Percentiles rank a stretch among this genome's conserved stretches.
phyloP scores from a whole-genome alignment of 2,113 vertebrate genomes.

The Cyprinodon brontotheroides region DNA sequence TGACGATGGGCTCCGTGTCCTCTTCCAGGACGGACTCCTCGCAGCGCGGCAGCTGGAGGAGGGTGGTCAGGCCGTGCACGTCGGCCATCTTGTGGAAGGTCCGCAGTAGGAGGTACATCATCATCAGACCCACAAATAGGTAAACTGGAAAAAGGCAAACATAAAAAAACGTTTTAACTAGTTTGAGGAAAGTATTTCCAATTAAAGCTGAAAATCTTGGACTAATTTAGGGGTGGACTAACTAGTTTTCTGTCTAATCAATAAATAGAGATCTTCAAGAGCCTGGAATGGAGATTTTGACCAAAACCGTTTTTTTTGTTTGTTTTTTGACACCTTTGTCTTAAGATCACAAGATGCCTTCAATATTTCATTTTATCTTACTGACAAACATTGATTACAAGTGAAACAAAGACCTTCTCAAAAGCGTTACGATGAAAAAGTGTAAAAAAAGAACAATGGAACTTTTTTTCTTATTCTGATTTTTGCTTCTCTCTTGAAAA shows the following conservation, averaged over 20 bases:
- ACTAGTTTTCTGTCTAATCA: no score
- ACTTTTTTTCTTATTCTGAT: not conserved
- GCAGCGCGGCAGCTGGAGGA: conserved; percentile 81
- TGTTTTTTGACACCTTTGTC: no score
- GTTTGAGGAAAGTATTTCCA: not conserved
- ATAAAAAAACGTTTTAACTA: not conserved
- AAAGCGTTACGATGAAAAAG: not conserved
- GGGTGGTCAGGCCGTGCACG: conserved; percentile 83
- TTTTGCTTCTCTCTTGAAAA: not conserved
- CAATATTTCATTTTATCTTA: no score
- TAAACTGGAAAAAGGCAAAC: conserved; percentile 70
- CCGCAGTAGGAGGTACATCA: conserved; percentile 87
- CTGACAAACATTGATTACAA: no score
- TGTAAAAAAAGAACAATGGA: not conserved
- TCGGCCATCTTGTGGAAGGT: conserved; percentile 85
- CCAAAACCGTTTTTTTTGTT: no score
- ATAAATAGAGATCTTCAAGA: no score
- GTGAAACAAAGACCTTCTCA: not conserved
- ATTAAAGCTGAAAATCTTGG: no score
- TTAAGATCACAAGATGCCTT: no score
- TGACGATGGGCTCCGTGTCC: conserved; percentile 72
- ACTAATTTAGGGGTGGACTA: no score
- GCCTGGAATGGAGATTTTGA: no score
- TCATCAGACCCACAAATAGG: conserved; percentile 86
- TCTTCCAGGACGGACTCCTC: conserved; percentile 69